Conservation (phyloP, 2,113 vertebrate species). For the Triplophysa rosa region DNA sequence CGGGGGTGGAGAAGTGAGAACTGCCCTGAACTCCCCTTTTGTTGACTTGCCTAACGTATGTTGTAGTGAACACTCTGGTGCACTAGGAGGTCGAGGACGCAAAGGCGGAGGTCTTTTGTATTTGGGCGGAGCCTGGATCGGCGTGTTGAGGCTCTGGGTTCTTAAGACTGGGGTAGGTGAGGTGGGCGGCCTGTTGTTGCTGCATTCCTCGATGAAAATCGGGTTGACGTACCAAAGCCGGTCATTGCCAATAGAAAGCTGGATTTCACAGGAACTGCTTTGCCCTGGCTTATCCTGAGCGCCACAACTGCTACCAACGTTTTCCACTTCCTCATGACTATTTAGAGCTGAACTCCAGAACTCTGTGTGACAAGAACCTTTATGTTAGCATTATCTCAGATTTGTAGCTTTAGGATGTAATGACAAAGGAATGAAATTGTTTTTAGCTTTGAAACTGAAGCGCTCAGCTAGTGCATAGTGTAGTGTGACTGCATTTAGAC, state of each 20-base stretch:
- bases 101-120: constrained; percentile 76
- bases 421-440: no score
- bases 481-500: not conserved
- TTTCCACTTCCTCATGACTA: constrained; percentile 51
- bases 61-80: not conserved
- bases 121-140: constrained; percentile 60
- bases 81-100: constrained; percentile 71
- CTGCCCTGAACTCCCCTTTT: constrained; percentile 47
- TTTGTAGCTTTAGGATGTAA: no score
- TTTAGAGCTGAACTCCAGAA: constrained; percentile 89
- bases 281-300: constrained; percentile 50
- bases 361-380: constrained; percentile 67
- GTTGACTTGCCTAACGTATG: constrained; percentile 48
- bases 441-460: no score
- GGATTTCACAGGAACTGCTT: constrained; percentile 77
- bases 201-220: constrained; percentile 82
- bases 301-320: constrained; percentile 46
- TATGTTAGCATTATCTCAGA: not conserved
- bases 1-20: constrained; percentile 45
- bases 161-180: constrained; percentile 59
- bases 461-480: no score
- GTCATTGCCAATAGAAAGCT: constrained; percentile 75
- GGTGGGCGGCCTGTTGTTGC: constrained; percentile 53
- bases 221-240: constrained; percentile 87
- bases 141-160: constrained; percentile 54